Conservation (phyloP, 2,888 invertebrate genomes). For the Drosophila neonasuta region DNA sequence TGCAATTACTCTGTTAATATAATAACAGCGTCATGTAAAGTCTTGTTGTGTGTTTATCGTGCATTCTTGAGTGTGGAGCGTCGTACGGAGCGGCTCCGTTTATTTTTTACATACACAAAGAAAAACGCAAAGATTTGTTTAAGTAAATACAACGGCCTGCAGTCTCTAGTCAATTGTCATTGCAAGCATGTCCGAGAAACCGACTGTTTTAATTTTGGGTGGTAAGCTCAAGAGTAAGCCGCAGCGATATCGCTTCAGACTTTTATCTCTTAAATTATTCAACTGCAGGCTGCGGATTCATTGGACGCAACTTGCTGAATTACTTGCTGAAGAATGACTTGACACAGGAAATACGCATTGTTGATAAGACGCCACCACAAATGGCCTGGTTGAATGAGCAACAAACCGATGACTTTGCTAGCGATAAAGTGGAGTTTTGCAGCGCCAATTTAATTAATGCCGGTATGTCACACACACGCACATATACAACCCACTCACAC, state of each 20-base stretch:
- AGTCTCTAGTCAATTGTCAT: conserved; percentile 46
- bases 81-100: neutral
- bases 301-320: conserved; percentile 93
- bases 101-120: neutral
- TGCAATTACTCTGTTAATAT: neutral
- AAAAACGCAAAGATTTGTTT: conserved; percentile 12
- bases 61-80: conserved; percentile 1
- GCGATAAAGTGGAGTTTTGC: conserved; percentile 91
- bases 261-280: conserved; percentile 28
- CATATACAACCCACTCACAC: conserved; percentile 4
- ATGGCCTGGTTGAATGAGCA: conserved; percentile 92
- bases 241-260: conserved; percentile 10
- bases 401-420: conserved; percentile 89
- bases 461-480: conserved; percentile 84
- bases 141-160: conserved; percentile 29
- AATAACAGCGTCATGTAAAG: neutral
- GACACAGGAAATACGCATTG: conserved; percentile 89
- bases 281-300: conserved; percentile 93
- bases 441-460: conserved; percentile 95
- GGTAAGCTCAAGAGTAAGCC: conserved; percentile 68
- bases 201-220: conserved; percentile 81
- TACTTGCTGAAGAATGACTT: conserved; percentile 90
- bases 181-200: conserved; percentile 78
- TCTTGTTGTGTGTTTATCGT: conserved; percentile 15
- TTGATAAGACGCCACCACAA: conserved; percentile 96